Percentiles rank a stretch among this genome's conserved stretches.
Evolutionary conservation across 2,797 vertebrate genomes (phyloP).

Genomic region (Danio choprae): DNA sequence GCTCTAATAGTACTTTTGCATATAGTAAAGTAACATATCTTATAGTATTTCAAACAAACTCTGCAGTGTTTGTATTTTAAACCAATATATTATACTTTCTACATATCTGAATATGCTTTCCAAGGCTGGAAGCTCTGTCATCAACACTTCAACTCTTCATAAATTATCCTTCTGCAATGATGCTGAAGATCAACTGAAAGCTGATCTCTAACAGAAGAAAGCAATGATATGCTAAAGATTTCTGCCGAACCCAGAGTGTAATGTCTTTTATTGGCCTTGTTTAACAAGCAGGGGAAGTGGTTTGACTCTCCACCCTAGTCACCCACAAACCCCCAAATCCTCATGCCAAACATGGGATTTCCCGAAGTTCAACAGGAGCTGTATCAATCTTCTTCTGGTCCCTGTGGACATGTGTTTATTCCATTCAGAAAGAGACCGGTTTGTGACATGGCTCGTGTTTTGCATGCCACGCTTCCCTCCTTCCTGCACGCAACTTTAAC

Average conservation of each 20-base stretch:
- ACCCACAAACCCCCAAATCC: constrained; percentile 74
- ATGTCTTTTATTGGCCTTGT: constrained; percentile 80
- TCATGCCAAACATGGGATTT: constrained; percentile 71
- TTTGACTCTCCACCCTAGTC: constrained; percentile 68
- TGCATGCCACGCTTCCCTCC: constrained; percentile 56
- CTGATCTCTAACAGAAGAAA: constrained; percentile 73
- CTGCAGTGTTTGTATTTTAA: constrained; percentile 26
- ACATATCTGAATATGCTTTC: not conserved
- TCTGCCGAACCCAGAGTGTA: constrained; percentile 69
- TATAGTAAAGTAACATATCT: not conserved
- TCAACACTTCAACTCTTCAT: constrained; percentile 12
- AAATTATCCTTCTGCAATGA: constrained; percentile 63
- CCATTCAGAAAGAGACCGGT: constrained; percentile 66
- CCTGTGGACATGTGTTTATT: constrained; percentile 72
- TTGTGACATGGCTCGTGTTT: constrained; percentile 71
- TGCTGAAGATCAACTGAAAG: constrained; percentile 61
- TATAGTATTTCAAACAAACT: constrained; percentile 4
- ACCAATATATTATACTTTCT: not conserved
- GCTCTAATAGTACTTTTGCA: not conserved
- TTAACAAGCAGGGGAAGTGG: constrained; percentile 83
- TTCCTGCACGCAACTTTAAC: constrained; percentile 28
- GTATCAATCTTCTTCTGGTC: constrained; percentile 72
- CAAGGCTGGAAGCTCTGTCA: not conserved
- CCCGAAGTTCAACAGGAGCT: constrained; percentile 77
- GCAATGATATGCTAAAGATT: constrained; percentile 71